Evolutionary conservation across 1,140 invertebrate genomes (phyloP).

Genomic region (Sycophila sp.): DNA sequence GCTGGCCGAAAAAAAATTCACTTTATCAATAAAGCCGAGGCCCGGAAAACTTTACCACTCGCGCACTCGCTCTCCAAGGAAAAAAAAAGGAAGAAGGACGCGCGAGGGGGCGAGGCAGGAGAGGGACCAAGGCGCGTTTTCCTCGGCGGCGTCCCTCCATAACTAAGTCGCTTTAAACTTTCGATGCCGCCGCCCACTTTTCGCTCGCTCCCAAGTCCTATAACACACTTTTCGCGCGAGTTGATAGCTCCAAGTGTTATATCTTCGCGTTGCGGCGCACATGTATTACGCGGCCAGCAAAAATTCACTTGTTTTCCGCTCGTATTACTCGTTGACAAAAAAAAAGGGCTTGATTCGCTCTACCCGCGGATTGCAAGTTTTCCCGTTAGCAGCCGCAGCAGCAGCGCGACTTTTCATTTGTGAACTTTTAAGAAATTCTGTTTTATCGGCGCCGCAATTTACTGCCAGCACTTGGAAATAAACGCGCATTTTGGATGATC

Average conservation of each 20-base stretch:
- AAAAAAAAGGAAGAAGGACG: background rate
- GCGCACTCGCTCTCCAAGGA: too few species aligned
- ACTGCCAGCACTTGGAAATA: too few species aligned
- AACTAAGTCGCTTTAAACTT: constrained; percentile 40
- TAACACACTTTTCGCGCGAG: constrained; percentile 16
- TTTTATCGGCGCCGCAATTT: background rate
- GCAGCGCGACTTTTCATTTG: background rate
- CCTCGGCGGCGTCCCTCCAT: constrained; percentile 4
- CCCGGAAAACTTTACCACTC: background rate
- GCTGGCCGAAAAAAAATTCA: constrained; percentile 3
- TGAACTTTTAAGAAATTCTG: background rate
- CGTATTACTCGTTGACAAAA: background rate
- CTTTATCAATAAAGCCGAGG: constrained; percentile 35
- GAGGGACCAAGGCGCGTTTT: background rate
- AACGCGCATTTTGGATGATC: too few species aligned
- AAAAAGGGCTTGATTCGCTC: background rate
- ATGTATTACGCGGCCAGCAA: constrained; percentile 7
- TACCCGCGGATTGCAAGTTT: constrained; percentile 4
- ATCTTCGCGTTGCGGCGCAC: background rate
- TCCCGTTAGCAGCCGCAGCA: background rate
- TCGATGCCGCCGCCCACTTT: background rate
- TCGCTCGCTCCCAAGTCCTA: background rate
- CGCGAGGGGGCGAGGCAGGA: background rate
- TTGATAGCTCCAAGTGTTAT: constrained; percentile 8
- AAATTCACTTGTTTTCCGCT: constrained; percentile 24